Percentiles rank a stretch among this genome's conserved stretches.
These are phyloP conservation scores for Capitella teleta DNA, from an alignment of 1,140 invertebrate species.

Conservation along the genomic window DNA sequence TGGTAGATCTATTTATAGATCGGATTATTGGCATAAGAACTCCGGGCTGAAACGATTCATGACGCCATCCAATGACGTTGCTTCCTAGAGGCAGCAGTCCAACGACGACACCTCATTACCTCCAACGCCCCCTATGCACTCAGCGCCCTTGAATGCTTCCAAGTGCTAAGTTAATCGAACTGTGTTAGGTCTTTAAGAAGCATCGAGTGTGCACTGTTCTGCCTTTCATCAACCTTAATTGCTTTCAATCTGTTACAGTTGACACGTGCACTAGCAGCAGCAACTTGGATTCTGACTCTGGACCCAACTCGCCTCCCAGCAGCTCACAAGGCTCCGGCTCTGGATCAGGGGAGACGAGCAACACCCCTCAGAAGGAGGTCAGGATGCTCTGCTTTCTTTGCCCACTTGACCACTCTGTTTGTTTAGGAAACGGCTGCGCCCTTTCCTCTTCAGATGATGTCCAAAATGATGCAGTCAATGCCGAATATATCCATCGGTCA, in stretches of 20 bases:
- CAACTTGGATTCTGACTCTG: conserved; percentile 66
- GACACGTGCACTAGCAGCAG: conserved; percentile 53
- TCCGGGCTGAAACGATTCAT: too few relatives aligned
- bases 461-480: conserved; percentile 43
- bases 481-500: conserved; percentile 88
- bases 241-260: conserved; percentile 23
- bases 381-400: conserved; percentile 1
- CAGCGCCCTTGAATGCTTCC: too few relatives aligned
- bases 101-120: too few relatives aligned
- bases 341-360: conserved; percentile 14
- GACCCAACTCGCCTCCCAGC: conserved; percentile 60
- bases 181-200: too few relatives aligned
- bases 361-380: conserved; percentile 33
- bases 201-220: too few relatives aligned
- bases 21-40: too few relatives aligned
- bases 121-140: too few relatives aligned
- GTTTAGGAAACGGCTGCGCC: not conserved
- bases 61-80: too few relatives aligned
- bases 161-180: too few relatives aligned
- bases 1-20: too few relatives aligned
- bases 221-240: not conserved
- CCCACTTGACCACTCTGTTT: not conserved
- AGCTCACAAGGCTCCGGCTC: conserved; percentile 9
- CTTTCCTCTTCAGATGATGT: conserved; percentile 4
- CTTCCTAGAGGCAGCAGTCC: too few relatives aligned